These are phyloP conservation scores for Heptranchias perlo DNA, from an alignment of 2,113 vertebrate species.

Conservation along the genomic window DNA sequence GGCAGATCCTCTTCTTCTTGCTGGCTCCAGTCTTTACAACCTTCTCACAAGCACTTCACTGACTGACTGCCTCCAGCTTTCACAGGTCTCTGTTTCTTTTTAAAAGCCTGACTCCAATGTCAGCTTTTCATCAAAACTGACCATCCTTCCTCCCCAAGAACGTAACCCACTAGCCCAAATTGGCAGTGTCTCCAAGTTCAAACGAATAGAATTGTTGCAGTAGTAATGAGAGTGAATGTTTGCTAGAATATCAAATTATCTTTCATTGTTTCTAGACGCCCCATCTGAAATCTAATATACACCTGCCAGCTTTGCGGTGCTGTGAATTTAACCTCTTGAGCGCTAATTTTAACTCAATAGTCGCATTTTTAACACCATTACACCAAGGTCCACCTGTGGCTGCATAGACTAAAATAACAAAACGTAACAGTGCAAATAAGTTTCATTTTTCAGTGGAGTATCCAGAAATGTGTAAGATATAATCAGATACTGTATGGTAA, in stretches of 20 bases:
- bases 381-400: background rate
- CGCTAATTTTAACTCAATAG: background rate
- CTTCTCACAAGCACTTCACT: background rate
- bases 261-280: background rate
- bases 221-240: background rate
- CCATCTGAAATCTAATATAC: slow-evolving; percentile 21
- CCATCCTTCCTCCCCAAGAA: background rate
- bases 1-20: background rate
- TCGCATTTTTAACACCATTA: background rate
- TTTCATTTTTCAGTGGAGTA: background rate
- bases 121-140: background rate
- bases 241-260: background rate
- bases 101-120: background rate
- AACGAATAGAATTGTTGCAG: background rate
- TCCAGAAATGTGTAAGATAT: background rate
- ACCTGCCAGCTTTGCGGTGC: background rate
- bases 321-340: background rate
- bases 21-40: background rate
- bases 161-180: background rate
- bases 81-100: background rate
- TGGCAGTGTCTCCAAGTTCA: background rate
- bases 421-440: background rate
- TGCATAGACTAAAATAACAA: background rate
- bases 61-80: background rate
- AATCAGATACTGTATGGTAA: background rate